phyloP scores from a whole-genome alignment of 2,797 vertebrate genomes.

The Dromococcyx pavoninus region DNA sequence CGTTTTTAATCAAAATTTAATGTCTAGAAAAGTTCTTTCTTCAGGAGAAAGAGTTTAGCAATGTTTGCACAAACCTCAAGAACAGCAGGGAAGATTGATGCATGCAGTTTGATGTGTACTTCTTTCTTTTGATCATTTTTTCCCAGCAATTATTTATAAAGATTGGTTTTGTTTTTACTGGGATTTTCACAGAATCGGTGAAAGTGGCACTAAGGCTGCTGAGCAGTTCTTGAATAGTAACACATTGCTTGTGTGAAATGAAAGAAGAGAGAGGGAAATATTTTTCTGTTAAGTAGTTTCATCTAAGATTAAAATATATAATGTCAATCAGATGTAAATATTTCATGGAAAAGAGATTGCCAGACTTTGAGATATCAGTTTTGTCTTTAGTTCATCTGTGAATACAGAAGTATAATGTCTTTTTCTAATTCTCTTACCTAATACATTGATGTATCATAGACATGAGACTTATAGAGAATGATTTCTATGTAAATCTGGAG shows the following conservation, averaged over 20 bases:
- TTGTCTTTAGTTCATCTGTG: not conserved
- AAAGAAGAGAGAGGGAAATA: not conserved
- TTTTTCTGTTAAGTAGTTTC: not conserved
- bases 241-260: not conserved
- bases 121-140: not conserved
- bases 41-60: not conserved
- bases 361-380: not conserved
- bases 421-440: not conserved
- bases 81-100: not conserved
- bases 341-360: not conserved
- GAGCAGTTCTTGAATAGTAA: not conserved
- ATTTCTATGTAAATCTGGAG: not conserved
- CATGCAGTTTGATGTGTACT: not conserved
- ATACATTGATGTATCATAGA: not conserved
- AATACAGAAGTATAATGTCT: not conserved
- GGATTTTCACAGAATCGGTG: not conserved
- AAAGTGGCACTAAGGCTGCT: not conserved
- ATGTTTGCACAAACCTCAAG: not conserved
- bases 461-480: not conserved
- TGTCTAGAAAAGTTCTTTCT: not conserved
- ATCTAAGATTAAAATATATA: not conserved
- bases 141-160: conserved; percentile 4
- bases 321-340: not conserved
- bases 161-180: not conserved
- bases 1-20: not conserved